Evolutionary conservation across 2,888 invertebrate genomes (phyloP), one percentile per base, ranked within the genome.

Genomic region (Thalpophila matura): DNA sequence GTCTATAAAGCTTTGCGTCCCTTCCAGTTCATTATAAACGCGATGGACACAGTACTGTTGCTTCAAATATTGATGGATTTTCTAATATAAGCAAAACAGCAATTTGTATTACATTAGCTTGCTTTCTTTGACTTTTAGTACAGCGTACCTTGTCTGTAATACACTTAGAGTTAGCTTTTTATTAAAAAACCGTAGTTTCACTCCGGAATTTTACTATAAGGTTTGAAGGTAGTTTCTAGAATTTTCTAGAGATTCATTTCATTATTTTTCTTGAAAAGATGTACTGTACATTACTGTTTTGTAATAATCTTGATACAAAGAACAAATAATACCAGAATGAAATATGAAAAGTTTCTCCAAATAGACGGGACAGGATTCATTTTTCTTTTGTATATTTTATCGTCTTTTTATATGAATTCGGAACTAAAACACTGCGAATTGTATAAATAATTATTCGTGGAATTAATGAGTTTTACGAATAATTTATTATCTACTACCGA

Each of bases 51-150:
- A 57, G 46, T 77, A 62, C 55, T 72, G 73, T 80, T 67, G 82
- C 78, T 85, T 87, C 79, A 84, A 86, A 86, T 87, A 90, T 90
- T 89, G 90, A 91, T 89, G 88, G 87, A 87, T 89, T 89, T 86
- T 87, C 85, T 82, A 86, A 78, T 86, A 88, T 86, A 89, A 88
- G 85, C 86, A 88, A 91, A 89, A 86, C 82, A 86, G 83, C 86
- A 86, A 91, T 91, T 91, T 89, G 88, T 90, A 90, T 90, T 91
- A 89, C 89, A 91, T 91, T 91, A 90, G 85, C 81, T 75, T 57
- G 65, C 74, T 80, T 77, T 80, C 82, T 79, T 81, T 82, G 78
- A 79, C 79, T 85, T 84, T 81, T 68, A 78, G 74, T 71, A 72
- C 58, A 47, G 47, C 71, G 55, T 77, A 77, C 71, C 77, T 60